These are phyloP conservation scores for Alethe diademata DNA, from an alignment of 2,113 vertebrate genomes.

Conservation along the genomic window DNA sequence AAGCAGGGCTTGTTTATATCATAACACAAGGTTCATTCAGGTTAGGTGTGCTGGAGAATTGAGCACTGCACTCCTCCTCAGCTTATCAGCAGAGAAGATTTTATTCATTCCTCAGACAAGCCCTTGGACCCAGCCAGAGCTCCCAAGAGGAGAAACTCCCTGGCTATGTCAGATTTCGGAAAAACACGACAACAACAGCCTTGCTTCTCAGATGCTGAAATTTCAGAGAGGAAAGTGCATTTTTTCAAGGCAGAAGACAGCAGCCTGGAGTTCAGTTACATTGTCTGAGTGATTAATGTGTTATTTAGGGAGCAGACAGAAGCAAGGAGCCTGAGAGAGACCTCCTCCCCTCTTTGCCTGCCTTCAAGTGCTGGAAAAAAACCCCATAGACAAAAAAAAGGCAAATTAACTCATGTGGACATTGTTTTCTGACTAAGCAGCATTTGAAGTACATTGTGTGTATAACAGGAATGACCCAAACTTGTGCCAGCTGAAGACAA, in stretches of 20 bases:
- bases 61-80: neutral
- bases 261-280: constrained; percentile 44
- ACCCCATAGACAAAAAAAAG: neutral
- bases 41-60: neutral
- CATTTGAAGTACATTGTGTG: neutral
- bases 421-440: neutral
- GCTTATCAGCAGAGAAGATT: neutral
- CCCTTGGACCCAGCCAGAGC: neutral
- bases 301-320: constrained; percentile 26
- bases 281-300: neutral
- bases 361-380: neutral
- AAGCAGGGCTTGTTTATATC: neutral
- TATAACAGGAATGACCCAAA: neutral
- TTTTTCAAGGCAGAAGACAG: constrained; percentile 31
- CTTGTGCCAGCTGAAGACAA: neutral
- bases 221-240: neutral
- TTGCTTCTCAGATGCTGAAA: neutral
- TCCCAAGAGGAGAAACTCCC: neutral
- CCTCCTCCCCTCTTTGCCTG: neutral
- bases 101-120: neutral
- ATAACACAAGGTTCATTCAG: neutral
- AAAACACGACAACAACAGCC: neutral
- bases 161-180: neutral
- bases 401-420: neutral
- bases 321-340: constrained; percentile 46